phyloP scores from a whole-genome alignment of 2,888 invertebrate genomes.

The Drosophila cognata region DNA sequence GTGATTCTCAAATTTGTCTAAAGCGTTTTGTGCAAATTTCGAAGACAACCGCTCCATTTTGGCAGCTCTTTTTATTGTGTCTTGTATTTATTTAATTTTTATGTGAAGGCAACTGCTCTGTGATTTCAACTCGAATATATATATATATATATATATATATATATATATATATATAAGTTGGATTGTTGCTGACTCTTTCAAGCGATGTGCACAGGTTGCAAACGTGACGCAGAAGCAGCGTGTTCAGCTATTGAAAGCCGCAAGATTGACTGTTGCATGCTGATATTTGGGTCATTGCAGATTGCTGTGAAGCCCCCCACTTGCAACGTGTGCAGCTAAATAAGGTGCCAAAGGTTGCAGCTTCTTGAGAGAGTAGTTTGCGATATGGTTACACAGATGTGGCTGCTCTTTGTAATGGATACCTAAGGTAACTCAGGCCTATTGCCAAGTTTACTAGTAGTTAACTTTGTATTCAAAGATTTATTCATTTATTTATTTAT shows the following conservation, averaged over 20 bases:
- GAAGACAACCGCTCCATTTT: slow-evolving; percentile 22
- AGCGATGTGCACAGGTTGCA: slow-evolving; percentile 36
- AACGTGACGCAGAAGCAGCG: slow-evolving; percentile 30
- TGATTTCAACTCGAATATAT: neutral
- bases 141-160: neutral
- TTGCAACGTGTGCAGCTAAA: neutral
- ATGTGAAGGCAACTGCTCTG: slow-evolving; percentile 48
- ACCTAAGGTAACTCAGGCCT: neutral
- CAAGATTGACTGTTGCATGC: slow-evolving; percentile 48
- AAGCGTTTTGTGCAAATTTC: slow-evolving; percentile 77
- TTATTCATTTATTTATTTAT: neutral
- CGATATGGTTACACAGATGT: neutral
- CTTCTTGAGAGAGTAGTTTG: slow-evolving; percentile 13
- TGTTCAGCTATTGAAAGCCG: slow-evolving; percentile 51
- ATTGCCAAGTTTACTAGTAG: neutral
- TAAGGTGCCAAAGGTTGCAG: slow-evolving; percentile 35
- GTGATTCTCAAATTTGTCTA: slow-evolving; percentile 77
- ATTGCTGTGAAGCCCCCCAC: neutral
- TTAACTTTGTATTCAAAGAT: neutral
- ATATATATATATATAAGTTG: neutral
- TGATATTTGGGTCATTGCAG: slow-evolving; percentile 51
- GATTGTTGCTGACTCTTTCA: neutral
- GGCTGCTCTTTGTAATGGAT: neutral
- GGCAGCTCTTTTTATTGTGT: slow-evolving; percentile 58
- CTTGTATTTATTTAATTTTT: slow-evolving; percentile 73